phyloP scores from a whole-genome alignment of 2,797 vertebrate species.

The Hephaestus fuliginosus region DNA sequence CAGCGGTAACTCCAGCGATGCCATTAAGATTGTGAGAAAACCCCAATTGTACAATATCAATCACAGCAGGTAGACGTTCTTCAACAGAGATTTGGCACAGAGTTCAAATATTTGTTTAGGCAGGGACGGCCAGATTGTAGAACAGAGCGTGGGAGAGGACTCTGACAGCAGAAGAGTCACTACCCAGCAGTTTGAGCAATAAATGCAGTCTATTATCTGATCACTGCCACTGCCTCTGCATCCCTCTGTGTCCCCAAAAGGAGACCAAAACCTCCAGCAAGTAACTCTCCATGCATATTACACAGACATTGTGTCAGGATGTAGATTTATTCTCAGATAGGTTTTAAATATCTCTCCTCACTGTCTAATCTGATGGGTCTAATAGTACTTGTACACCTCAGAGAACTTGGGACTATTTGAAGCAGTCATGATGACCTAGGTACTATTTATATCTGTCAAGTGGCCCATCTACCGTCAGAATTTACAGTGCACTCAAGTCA shows the following conservation, averaged over 20 bases:
- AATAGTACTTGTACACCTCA: constrained; percentile 18
- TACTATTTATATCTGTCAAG: constrained; percentile 64
- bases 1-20: constrained; percentile 68
- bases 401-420: constrained; percentile 43
- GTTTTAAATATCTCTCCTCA: constrained; percentile 28
- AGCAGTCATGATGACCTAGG: constrained; percentile 47
- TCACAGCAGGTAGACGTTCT: constrained; percentile 72
- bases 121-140: constrained; percentile 47
- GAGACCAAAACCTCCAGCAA: constrained; percentile 24
- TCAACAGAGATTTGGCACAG: constrained; percentile 61
- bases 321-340: not conserved
- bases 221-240: constrained; percentile 45
- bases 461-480: constrained; percentile 51
- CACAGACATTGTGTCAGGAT: not conserved
- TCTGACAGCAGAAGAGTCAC: constrained; percentile 51
- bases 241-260: constrained; percentile 19
- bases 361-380: constrained; percentile 34
- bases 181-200: constrained; percentile 56
- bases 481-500: constrained; percentile 62
- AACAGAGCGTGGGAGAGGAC: constrained; percentile 74
- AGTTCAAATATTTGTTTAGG: constrained; percentile 79
- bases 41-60: constrained; percentile 67
- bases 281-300: not conserved
- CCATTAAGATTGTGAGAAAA: constrained; percentile 54
- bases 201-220: constrained; percentile 61